These are phyloP conservation scores for Pseudolycoriella hygida DNA, from an alignment of 2,888 invertebrate genomes.

Conservation along the genomic window DNA sequence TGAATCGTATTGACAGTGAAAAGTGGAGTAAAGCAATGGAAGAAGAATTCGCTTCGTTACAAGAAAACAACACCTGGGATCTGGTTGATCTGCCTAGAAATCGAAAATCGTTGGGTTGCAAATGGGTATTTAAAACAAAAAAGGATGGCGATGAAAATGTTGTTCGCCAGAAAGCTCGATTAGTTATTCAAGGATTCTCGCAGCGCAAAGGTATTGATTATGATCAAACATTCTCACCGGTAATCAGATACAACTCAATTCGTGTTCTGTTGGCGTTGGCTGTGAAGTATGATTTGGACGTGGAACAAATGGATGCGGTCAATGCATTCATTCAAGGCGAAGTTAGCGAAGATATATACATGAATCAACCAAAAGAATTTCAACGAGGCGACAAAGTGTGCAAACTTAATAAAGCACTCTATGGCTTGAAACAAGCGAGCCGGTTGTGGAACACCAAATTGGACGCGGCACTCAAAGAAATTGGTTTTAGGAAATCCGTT, in stretches of 20 bases:
- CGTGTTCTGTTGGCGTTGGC: constrained; percentile 7
- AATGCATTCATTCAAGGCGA: constrained; percentile 6
- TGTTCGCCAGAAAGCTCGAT: constrained; percentile 8
- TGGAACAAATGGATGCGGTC: constrained; percentile 5
- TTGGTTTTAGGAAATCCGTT: constrained; percentile 5
- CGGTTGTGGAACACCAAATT: constrained; percentile 6
- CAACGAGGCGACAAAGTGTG: constrained; percentile 6
- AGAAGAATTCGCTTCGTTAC: constrained; percentile 3
- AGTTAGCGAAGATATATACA: constrained; percentile 2
- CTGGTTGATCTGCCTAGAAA: constrained; percentile 1
- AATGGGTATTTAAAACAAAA: constrained; percentile 10
- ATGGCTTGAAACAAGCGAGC: constrained; percentile 10
- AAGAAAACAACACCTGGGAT: neutral
- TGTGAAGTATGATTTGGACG: constrained; percentile 4
- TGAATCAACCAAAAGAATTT: constrained; percentile 7
- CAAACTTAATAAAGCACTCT: constrained; percentile 8
- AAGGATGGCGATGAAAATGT: constrained; percentile 5
- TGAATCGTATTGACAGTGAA: neutral
- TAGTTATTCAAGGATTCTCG: constrained; percentile 8
- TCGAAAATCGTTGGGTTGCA: constrained; percentile 3
- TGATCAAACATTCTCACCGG: constrained; percentile 5
- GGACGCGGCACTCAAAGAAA: neutral
- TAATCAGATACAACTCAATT: constrained; percentile 5
- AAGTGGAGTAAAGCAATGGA: constrained; percentile 5
- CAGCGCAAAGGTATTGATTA: constrained; percentile 6